Percentiles rank a stretch among this genome's conserved stretches.
Conservation (phyloP, 2,113 vertebrate genomes). For the Perccottus glenii region DNA sequence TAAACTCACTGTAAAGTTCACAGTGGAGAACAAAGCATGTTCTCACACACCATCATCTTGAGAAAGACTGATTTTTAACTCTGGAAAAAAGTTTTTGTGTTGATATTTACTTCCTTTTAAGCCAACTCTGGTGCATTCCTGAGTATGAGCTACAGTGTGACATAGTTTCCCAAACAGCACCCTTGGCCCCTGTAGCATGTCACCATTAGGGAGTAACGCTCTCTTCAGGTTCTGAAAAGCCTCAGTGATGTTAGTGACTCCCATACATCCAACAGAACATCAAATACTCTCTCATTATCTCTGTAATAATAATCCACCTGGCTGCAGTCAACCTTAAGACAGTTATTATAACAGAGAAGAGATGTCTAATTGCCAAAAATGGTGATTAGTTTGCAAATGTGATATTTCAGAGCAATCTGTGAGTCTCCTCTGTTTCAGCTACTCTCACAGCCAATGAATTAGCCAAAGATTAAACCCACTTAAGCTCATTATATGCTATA, state of each 20-base stretch:
- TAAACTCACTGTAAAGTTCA: no score
- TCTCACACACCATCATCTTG: no score
- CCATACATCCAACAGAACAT: slow-evolving; percentile 4
- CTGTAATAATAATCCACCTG: slow-evolving; percentile 39
- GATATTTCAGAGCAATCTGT: slow-evolving; percentile 34
- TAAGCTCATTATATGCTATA: slow-evolving; percentile 12
- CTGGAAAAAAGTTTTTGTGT: no score
- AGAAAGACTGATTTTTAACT: no score
- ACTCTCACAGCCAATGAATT: neutral
- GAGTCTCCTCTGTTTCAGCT: slow-evolving; percentile 17
- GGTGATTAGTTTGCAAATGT: slow-evolving; percentile 45
- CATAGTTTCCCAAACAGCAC: slow-evolving; percentile 28
- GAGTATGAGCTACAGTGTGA: slow-evolving; percentile 15
- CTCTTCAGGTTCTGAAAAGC: no score
- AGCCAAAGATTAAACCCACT: slow-evolving; percentile 9
- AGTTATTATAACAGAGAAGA: slow-evolving; percentile 29
- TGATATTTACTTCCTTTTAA: no score
- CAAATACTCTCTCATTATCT: slow-evolving; percentile 32
- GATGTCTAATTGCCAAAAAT: slow-evolving; percentile 22
- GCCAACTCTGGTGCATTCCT: slow-evolving; percentile 3
- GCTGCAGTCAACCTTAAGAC: slow-evolving; percentile 36
- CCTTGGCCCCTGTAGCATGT: slow-evolving; percentile 24
- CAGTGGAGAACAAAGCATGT: no score
- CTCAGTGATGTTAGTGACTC: no score
- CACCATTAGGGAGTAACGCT: slow-evolving; percentile 25